phyloP scores from a whole-genome alignment of 2,113 vertebrate species.

The Todiramphus saurophagus region DNA sequence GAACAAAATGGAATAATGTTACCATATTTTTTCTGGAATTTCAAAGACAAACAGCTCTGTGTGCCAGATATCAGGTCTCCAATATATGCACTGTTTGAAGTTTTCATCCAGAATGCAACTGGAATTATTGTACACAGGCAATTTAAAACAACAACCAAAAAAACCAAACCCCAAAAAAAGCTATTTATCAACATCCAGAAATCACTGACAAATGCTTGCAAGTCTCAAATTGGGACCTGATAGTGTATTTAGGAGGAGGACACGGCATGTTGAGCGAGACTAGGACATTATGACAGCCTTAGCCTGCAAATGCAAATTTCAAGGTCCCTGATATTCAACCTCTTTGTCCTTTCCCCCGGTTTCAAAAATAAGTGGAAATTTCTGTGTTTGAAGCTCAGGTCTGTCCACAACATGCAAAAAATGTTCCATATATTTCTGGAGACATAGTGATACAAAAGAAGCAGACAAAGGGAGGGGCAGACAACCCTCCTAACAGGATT shows the following conservation, averaged over 20 bases:
- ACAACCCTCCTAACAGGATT: not conserved
- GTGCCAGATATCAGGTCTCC: not conserved
- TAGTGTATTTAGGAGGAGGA: not conserved
- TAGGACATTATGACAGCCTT: not conserved
- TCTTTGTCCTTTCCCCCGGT: not conserved
- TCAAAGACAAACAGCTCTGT: not conserved
- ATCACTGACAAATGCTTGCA: not conserved
- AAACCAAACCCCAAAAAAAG: not conserved
- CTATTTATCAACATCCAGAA: not conserved
- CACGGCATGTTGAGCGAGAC: not conserved
- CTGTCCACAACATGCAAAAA: not conserved
- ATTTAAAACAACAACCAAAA: not conserved
- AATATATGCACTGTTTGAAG: not conserved
- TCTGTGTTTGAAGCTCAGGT: not conserved
- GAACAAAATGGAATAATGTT: not conserved
- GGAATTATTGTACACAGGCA: not conserved
- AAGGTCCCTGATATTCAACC: not conserved
- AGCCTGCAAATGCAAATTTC: not conserved
- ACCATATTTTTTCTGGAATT: not conserved
- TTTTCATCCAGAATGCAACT: not conserved
- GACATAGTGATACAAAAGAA: not conserved
- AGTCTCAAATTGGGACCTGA: not conserved
- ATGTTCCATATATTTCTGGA: not conserved
- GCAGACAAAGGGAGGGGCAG: not conserved
- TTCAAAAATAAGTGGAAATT: not conserved